Percentiles rank a stretch among this genome's conserved stretches.
Evolutionary conservation across 2,888 invertebrate species (phyloP).

Genomic region (Oscheius onirici): DNA sequence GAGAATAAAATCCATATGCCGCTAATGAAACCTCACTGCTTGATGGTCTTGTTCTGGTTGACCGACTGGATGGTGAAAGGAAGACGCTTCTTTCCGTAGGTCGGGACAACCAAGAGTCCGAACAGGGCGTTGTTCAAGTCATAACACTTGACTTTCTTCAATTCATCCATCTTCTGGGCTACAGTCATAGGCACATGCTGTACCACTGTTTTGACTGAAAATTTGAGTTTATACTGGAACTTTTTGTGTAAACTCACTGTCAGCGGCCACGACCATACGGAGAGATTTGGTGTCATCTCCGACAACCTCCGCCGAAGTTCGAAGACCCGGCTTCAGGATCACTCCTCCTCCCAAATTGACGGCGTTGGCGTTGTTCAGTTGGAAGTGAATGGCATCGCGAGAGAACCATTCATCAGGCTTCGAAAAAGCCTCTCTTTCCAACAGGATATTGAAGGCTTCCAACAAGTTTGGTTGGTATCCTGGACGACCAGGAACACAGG

Average conservation of each 20-base stretch:
- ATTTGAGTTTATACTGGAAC: neutral
- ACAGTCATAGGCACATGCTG: neutral
- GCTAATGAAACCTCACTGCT: neutral
- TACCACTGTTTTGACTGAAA: conserved; percentile 12
- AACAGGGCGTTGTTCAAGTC: neutral
- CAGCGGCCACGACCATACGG: neutral
- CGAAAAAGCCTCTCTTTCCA: conserved; percentile 11
- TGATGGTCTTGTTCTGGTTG: neutral
- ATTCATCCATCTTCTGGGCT: neutral
- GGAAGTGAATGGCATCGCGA: conserved; percentile 7
- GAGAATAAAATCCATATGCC: neutral
- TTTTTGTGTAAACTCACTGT: neutral
- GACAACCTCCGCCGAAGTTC: conserved; percentile 8
- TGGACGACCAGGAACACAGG: neutral
- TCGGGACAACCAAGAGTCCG: neutral
- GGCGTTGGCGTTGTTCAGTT: neutral
- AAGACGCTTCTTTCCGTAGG: neutral
- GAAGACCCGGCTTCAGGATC: conserved; percentile 17
- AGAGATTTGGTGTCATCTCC: neutral
- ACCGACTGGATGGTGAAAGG: neutral
- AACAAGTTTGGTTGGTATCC: conserved; percentile 16
- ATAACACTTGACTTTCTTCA: neutral
- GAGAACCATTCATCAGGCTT: conserved; percentile 20
- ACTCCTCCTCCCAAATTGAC: neutral
- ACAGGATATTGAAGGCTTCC: conserved; percentile 4